These are phyloP conservation scores for Peromyscus eremicus DNA, from an alignment of 2,797 vertebrate species.

Conservation along the genomic window DNA sequence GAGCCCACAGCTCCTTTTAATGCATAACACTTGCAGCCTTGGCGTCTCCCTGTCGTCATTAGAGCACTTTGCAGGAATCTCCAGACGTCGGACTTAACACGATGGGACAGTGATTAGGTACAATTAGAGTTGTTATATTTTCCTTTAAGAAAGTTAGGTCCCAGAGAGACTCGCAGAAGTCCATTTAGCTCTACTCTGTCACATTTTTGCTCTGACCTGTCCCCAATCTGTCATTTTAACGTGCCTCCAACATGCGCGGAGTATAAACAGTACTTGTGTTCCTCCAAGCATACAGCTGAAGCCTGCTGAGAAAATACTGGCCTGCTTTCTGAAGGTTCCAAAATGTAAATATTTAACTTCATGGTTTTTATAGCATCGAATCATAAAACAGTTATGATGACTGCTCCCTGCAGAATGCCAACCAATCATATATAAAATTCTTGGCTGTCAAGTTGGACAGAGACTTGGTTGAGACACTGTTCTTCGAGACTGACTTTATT, in stretches of 20 bases:
- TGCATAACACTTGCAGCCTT: neutral
- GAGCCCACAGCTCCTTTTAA: constrained; percentile 76
- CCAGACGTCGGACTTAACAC: constrained; percentile 80
- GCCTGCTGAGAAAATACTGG: constrained; percentile 72
- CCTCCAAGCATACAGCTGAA: constrained; percentile 66
- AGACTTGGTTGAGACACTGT: neutral
- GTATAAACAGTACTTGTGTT: constrained; percentile 78
- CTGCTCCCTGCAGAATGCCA: neutral
- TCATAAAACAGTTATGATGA: constrained; percentile 25
- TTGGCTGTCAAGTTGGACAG: neutral
- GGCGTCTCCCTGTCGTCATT: neutral
- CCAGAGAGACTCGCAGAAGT: constrained; percentile 87
- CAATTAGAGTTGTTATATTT: constrained; percentile 85
- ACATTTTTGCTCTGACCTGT: constrained; percentile 86
- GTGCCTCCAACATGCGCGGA: constrained; percentile 70
- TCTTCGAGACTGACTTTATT: neutral
- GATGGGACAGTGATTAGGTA: constrained; percentile 89
- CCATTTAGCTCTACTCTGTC: constrained; percentile 87
- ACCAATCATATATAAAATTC: neutral
- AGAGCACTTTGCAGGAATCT: constrained; percentile 72
- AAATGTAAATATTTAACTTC: constrained; percentile 77
- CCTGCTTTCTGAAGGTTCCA: constrained; percentile 74
- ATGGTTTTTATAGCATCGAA: constrained; percentile 43
- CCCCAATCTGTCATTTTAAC: constrained; percentile 89
- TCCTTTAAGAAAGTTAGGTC: constrained; percentile 87